Base-by-base conservation (phyloP, 2,888 invertebrate species). In the Oscheius myriophilus region DNA sequence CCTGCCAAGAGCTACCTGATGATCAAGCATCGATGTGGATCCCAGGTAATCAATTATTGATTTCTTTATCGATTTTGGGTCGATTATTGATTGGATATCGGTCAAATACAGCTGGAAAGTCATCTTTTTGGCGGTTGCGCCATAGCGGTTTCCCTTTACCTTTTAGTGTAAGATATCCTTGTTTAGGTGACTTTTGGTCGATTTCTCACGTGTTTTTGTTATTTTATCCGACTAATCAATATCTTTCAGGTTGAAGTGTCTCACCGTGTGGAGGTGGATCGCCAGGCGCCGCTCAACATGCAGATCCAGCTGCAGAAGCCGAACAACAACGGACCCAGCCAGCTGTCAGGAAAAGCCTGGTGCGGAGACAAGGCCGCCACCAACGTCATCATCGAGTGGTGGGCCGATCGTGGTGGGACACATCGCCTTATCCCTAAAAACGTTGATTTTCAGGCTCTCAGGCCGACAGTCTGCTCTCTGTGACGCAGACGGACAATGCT, bases 321-420 rank as follows among this genome's bases (percentile, higher is more conserved):
- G 1, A 9, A n/a, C n/a, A n/a, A n/a, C n/a, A 54, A 54, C n/a
- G 26, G 54, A 14, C 26, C 33, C 12, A 21, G 26, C 18, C 54
- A 54, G 33, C 26, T 54, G 25, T 54, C 54, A 7, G 54, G 54
- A 54, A 54, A 21, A 11, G 54, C 33, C 26, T 54, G n/a, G 9
- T 54, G 54, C 18, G 54, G 54, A 26, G 33, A 33, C n/a, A 26
- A 25, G 11, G 33, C 54, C 16, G 54, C 54, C 18, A n/a, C 33
- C 11, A 33, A 39, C n/a, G 33, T 33, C n/a, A 54, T 39, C 18
- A 39, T 54, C 18, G 23, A 54, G 26, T 54, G 54, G 54, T 54
- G 25, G 25, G 54, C 54, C 14, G 54, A 54, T 26, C 54, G 54
- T 9, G 54, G 54, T 54, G 12, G n/a, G 54, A 6, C n/a, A n/a